Base-by-base conservation (phyloP, 2,797 vertebrate genomes). In the Chaetodon trifasciatus region DNA sequence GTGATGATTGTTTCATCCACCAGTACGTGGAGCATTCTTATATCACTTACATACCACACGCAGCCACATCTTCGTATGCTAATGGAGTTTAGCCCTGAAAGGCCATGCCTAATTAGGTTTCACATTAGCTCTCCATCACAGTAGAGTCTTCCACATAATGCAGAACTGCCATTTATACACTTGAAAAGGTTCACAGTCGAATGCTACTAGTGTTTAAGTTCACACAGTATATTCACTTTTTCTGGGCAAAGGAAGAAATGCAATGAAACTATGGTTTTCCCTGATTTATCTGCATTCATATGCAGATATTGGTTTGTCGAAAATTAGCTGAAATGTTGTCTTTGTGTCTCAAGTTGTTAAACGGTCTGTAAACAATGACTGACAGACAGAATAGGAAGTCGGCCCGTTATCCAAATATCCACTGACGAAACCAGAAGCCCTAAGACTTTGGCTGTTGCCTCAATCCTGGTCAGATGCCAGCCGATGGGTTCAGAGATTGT, bases 31-130 rank as follows among this genome's bases (percentile, higher is more conserved):
- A 9, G 40, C 61, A 63, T 53, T 62, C 6, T 13, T 52, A 17
- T 58, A 66, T 57, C 40, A 70, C 19, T 24, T 21, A 28, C 52
- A 55, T 55, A 69, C 42, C 6, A 47, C 50, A 69, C 8, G 23
- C 24, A 52, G 23, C 40, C 52, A 55, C 2, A 28, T 16, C 76
- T 78, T 68, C 35, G 72, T 72, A 75, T 85, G 55, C 37, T 62
- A 82, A 86, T 87, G 13, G 0, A 0, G 55, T 62, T 60, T 55
- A 15, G 55, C 70, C 35, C 28, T 28, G 56, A 67, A 60, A 57
- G 39, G 21, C 53, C 35, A 66, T 50, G 72, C 49, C 70, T 84
- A 42, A 84, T 87, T 72, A 82, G 49, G 50, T 76, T 76, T 77
- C 55, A 82, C 49, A 56, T 69, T 82, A 70, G 23, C 49, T 50